Evolutionary conservation across 2,888 invertebrate species (phyloP).

Genomic region (Atethmia centrago): DNA sequence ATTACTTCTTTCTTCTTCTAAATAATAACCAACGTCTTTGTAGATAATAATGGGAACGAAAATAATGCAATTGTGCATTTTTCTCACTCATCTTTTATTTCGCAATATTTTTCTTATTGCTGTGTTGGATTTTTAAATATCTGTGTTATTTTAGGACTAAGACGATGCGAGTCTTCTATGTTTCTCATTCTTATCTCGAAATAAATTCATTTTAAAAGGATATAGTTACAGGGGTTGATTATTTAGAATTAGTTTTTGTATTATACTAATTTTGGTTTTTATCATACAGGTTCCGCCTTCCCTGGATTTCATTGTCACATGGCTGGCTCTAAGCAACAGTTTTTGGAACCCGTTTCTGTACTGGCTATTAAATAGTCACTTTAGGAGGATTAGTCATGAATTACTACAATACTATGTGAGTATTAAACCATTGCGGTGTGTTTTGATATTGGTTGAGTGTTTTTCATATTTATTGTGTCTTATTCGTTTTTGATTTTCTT

Average conservation of each 20-base stretch:
- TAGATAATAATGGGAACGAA: too few species aligned
- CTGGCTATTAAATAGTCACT: conserved; percentile 96
- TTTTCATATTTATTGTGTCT: too few species aligned
- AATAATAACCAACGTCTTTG: conserved; percentile 21
- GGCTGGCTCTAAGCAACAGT: conserved; percentile 96
- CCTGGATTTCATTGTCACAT: conserved; percentile 96
- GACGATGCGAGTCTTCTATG: not conserved
- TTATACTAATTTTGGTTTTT: not conserved
- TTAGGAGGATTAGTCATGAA: conserved; percentile 94
- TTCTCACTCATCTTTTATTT: not conserved
- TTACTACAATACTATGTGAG: conserved; percentile 94
- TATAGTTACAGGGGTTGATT: not conserved
- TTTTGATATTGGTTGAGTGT: too few species aligned
- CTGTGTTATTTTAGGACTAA: not conserved
- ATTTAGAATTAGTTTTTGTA: not conserved
- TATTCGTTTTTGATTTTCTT: too few species aligned
- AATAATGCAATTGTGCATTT: not conserved
- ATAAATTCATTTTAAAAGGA: not conserved
- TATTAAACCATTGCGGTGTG: too few species aligned
- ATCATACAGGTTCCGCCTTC: conserved; percentile 93
- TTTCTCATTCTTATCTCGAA: not conserved
- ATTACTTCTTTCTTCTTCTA: conserved; percentile 1
- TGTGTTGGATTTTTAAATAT: not conserved
- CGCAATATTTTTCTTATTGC: not conserved
- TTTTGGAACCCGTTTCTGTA: conserved; percentile 98